Percentiles rank a stretch among this genome's conserved stretches.
phyloP scores from a whole-genome alignment of 1,140 invertebrate genomes.

The Aporrectodea caliginosa region DNA sequence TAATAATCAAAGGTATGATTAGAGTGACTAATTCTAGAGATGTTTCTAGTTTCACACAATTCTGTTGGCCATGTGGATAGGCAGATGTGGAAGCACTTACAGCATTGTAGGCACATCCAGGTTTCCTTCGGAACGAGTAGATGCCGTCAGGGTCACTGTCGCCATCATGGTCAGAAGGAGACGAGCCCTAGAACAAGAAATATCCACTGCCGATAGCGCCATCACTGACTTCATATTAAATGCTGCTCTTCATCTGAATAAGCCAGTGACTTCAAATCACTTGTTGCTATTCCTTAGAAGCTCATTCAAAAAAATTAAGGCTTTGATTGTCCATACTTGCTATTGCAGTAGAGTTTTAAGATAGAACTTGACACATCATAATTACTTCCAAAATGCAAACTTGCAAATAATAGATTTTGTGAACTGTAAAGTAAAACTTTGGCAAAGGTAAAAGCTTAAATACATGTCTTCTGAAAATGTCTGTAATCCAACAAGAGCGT shows the following conservation, averaged over 20 bases:
- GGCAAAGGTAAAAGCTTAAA: no score
- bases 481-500: no score
- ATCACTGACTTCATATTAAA: neutral
- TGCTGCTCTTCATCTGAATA: neutral
- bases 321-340: no score
- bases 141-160: constrained; percentile 74
- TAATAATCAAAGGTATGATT: no score
- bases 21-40: no score
- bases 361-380: no score
- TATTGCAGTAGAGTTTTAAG: no score
- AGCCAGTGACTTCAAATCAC: neutral
- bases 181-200: constrained; percentile 33
- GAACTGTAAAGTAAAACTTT: no score
- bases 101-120: constrained; percentile 79
- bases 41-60: neutral
- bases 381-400: no score
- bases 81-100: constrained; percentile 38
- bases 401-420: no score
- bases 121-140: constrained; percentile 83
- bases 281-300: neutral
- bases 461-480: no score
- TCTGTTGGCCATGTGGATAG: neutral
- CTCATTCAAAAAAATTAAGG: neutral
- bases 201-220: neutral
- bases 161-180: constrained; percentile 65